Percentiles rank a stretch among this genome's conserved stretches.
Conservation (phyloP, 2,797 vertebrate species). For the Arrhamphus sclerolepis region DNA sequence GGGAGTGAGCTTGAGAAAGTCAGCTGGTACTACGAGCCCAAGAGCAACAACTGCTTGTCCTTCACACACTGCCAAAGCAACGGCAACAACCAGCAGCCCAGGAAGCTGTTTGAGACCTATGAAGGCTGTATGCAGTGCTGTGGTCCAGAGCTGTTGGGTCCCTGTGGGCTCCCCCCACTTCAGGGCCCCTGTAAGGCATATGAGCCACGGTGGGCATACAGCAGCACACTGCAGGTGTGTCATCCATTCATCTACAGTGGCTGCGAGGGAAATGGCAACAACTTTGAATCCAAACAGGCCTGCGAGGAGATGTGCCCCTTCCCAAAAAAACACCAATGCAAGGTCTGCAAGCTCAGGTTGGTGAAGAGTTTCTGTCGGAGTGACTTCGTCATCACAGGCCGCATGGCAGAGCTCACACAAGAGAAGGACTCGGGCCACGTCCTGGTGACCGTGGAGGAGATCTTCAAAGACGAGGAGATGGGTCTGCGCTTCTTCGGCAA, state of each 20-base stretch:
- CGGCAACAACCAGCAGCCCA: slow-evolving; percentile 64
- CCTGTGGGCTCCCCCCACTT: slow-evolving; percentile 87
- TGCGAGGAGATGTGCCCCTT: slow-evolving; percentile 94
- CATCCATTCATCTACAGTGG: slow-evolving; percentile 95
- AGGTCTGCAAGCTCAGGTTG: slow-evolving; percentile 89
- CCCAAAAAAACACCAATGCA: slow-evolving; percentile 88
- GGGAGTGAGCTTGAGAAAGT: slow-evolving; percentile 85
- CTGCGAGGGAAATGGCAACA: slow-evolving; percentile 95
- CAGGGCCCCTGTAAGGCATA: slow-evolving; percentile 96
- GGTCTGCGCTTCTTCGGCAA: slow-evolving; percentile 93
- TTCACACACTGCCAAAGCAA: slow-evolving; percentile 86
- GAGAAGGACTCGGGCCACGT: slow-evolving; percentile 90
- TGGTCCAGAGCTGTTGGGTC: slow-evolving; percentile 84
- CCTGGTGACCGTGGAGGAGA: slow-evolving; percentile 91
- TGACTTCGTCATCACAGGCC: slow-evolving; percentile 93
- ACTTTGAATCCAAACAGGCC: slow-evolving; percentile 92
- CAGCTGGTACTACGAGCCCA: slow-evolving; percentile 91
- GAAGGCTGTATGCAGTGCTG: slow-evolving; percentile 91
- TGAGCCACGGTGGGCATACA: slow-evolving; percentile 93
- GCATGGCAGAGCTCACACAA: slow-evolving; percentile 88
- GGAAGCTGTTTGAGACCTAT: slow-evolving; percentile 86
- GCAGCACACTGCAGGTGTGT: slow-evolving; percentile 84
- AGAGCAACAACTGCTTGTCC: slow-evolving; percentile 92
- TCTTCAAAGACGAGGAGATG: slow-evolving; percentile 98
- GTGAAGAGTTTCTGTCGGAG: slow-evolving; percentile 96